These are phyloP conservation scores for Cerastoderma edule DNA, from an alignment of 2,888 invertebrate genomes.

Conservation along the genomic window DNA sequence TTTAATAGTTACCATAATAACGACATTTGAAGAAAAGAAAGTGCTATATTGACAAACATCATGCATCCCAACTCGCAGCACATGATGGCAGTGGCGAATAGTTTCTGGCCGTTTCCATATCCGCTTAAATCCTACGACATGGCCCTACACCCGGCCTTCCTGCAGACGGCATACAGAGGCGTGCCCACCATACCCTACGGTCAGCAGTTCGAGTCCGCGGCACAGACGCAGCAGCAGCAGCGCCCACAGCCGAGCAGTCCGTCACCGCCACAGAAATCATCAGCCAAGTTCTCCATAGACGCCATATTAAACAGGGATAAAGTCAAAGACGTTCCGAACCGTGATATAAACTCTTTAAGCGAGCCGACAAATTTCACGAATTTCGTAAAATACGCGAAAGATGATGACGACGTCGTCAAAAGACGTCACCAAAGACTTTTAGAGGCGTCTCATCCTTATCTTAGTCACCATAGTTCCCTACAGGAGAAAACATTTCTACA, in stretches of 20 bases:
- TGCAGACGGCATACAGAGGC: slow-evolving; percentile 62
- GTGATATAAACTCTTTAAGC: slow-evolving; percentile 22
- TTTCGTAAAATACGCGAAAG: slow-evolving; percentile 51
- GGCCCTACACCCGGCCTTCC: slow-evolving; percentile 72
- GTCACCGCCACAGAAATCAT: slow-evolving; percentile 45
- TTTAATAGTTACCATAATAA: too few species aligned
- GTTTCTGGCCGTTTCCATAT: slow-evolving; percentile 56
- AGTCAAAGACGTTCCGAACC: slow-evolving; percentile 37
- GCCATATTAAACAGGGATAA: slow-evolving; percentile 71
- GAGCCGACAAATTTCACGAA: slow-evolving; percentile 35
- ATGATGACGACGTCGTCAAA: slow-evolving; percentile 45
- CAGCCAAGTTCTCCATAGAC: slow-evolving; percentile 75
- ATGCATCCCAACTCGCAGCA: slow-evolving; percentile 49
- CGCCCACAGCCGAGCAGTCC: slow-evolving; percentile 29
- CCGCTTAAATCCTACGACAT: slow-evolving; percentile 67
- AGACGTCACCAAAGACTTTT: slow-evolving; percentile 67
- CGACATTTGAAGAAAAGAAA: too few species aligned
- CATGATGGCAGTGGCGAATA: slow-evolving; percentile 46
- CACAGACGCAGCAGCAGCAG: slow-evolving; percentile 14
- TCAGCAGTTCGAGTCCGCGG: slow-evolving; percentile 17
- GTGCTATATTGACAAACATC: too few species aligned
- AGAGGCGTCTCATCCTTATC: slow-evolving; percentile 68
- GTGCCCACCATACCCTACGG: slow-evolving; percentile 38
- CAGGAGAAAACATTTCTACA: slow-evolving; percentile 34
- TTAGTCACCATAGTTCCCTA: slow-evolving; percentile 39